Conservation (phyloP, 2,888 invertebrate species). For the Synergus laeviventris region DNA sequence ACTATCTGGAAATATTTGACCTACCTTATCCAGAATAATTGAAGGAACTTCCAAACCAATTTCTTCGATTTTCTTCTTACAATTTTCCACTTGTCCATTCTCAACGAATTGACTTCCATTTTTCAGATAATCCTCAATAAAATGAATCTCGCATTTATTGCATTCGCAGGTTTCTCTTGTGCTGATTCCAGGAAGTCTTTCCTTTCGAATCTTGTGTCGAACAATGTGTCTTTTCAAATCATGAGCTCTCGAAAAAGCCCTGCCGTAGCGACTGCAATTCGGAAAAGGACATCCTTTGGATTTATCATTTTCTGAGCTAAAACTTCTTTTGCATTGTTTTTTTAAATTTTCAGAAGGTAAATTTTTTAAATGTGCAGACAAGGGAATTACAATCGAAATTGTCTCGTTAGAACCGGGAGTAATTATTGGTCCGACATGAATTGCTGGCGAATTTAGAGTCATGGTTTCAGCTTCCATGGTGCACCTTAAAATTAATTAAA, state of each 20-base stretch:
- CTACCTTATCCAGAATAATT: not conserved
- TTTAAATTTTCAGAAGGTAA: conserved; percentile 56
- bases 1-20: not conserved
- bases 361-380: conserved; percentile 68
- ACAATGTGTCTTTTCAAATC: conserved; percentile 72
- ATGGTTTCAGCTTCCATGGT: conserved; percentile 62
- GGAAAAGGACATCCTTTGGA: conserved; percentile 73
- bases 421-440: conserved; percentile 69
- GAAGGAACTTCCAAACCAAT: not conserved
- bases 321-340: conserved; percentile 37
- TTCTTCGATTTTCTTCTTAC: not conserved
- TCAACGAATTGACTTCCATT: not conserved
- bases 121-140: not conserved
- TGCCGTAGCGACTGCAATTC: conserved; percentile 69
- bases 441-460: conserved; percentile 66
- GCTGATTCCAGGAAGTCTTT: conserved; percentile 58
- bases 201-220: conserved; percentile 70
- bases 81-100: not conserved
- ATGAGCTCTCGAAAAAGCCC: conserved; percentile 72
- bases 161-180: conserved; percentile 58
- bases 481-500: not conserved
- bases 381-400: conserved; percentile 72
- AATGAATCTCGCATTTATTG: conserved; percentile 53
- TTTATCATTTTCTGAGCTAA: conserved; percentile 60
- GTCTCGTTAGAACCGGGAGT: conserved; percentile 68